A percentile compares a stretch with the other conserved stretches of the same genome.
Evolutionary conservation across 2,797 vertebrate species (phyloP).

Genomic region (Cuniculus paca): DNA sequence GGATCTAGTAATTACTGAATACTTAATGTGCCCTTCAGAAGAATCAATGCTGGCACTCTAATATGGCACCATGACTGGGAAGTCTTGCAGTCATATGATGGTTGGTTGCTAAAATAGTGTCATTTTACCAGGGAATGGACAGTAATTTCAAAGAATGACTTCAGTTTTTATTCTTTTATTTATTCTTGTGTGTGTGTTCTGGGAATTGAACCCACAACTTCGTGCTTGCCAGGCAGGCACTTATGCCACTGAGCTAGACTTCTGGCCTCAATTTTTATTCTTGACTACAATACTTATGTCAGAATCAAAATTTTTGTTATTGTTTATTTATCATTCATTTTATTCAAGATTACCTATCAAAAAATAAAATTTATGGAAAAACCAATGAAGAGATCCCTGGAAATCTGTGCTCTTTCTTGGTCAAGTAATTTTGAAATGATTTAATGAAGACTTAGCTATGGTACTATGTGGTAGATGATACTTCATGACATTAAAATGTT

Average conservation of each 20-base stretch:
- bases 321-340: not conserved
- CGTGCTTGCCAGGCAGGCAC: too few species aligned
- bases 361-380: not conserved
- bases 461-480: not conserved
- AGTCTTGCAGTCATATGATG: not conserved
- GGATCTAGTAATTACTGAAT: not conserved
- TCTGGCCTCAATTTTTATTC: not conserved
- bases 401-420: not conserved
- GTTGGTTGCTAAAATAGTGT: not conserved
- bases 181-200: too few species aligned
- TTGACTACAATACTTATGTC: not conserved
- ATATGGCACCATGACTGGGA: not conserved
- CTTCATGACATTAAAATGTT: not conserved
- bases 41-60: not conserved
- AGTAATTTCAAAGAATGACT: not conserved
- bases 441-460: not conserved
- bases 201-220: too few species aligned
- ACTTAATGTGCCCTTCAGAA: too few species aligned
- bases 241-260: too few species aligned
- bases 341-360: not conserved
- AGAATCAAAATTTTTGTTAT: not conserved
- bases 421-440: not conserved
- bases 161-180: not conserved
- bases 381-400: not conserved
- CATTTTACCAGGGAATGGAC: not conserved